Evolutionary conservation across 2,888 invertebrate genomes (phyloP), one percentile per base, ranked within the genome.

Genomic region (Drosophila tanythrix): DNA sequence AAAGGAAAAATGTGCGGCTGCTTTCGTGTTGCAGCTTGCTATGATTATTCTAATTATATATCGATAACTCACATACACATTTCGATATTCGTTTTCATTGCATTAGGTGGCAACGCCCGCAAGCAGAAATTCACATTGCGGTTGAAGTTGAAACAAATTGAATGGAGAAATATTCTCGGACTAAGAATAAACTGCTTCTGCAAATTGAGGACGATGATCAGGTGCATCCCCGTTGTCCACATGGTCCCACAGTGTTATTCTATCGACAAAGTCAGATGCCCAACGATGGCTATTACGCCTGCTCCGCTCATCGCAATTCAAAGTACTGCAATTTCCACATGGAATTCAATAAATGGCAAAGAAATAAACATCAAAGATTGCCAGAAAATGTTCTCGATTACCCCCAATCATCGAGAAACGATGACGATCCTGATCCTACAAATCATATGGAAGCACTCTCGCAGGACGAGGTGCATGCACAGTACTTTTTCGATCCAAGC

Each of bases 391-490:
- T 36, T 18, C 58, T 21, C 1, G 51, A 59, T 0, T 89, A 74
- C 52, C 89, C 88, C 1, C 51, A 52, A 18, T 25, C 4, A 46
- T 2, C 51, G 2, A 50, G 5, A 2, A 15, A 50, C 7, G 3
- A 10, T 0, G 2, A 7, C 0, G 46, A 50, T 40, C 1, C 27
- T 4, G 94, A 94, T 80, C 96, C 97, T 0, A 95, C 96, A 0
- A 94, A 94, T 64, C 94, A 97, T 88, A 92, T 98, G 13, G 94
- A 94, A 35, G 95, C 97, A 0, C 90, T 96, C 18, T 95, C 96
- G 53, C 95, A 96, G 93, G 95, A 96, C 58, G 96, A 96, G 80
- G 96, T 95, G 31, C 97, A 98, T 93, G 98, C 98, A 0, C 98
- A 98, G 92, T 98, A 97, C 92, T 95, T 98, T 82, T 98, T 98